Base-by-base conservation (phyloP, 1,140 invertebrate genomes). In the Schlechtendalia chinensis region DNA sequence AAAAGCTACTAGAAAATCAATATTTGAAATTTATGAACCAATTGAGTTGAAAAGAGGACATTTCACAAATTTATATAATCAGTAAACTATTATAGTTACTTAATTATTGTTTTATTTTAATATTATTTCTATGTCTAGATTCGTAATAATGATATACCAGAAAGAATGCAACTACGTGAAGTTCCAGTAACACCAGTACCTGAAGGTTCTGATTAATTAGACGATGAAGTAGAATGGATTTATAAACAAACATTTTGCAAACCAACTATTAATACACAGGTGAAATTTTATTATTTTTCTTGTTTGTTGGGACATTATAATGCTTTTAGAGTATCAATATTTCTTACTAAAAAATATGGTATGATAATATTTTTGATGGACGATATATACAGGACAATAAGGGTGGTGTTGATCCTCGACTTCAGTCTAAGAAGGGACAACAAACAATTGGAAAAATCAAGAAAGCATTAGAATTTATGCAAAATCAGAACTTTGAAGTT, bases 141-240 rank as follows among this genome's bases (percentile, higher is more conserved):
- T 82, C 89, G 94, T 71, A 93, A 92, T 84, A 93, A 93, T 0
- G 96, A 97, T 85, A 91, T 96, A 83, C 96, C 95, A 0, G 95
- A 97, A 85, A 89, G 95, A 22, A 95, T 97, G 93, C 94, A 98
- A 87, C 87, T 98, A 27, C 90, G 98, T 22, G 91, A 92, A 82
- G 90, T 98, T 47, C 96, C 96, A 83, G 86, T 96, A 1, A 94
- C 92, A 0, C 84, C 93, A 0, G 93, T 95, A 5, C 89, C 90
- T 0, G 93, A 94, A 84, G 92, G 91, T 77, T 93, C 92, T 4
- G 93, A 93, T 22, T 97, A 99, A 86, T 85, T 99, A 4, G 92
- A 96, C 59, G 92, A 96, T 80, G 98, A 99, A 87, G 94, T 97
- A 0, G 93, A 97, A 83, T 99, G 98, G 98, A 98, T 99, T 63